Conservation (phyloP, 2,113 vertebrate species). For the Cebidichthys violaceus region DNA sequence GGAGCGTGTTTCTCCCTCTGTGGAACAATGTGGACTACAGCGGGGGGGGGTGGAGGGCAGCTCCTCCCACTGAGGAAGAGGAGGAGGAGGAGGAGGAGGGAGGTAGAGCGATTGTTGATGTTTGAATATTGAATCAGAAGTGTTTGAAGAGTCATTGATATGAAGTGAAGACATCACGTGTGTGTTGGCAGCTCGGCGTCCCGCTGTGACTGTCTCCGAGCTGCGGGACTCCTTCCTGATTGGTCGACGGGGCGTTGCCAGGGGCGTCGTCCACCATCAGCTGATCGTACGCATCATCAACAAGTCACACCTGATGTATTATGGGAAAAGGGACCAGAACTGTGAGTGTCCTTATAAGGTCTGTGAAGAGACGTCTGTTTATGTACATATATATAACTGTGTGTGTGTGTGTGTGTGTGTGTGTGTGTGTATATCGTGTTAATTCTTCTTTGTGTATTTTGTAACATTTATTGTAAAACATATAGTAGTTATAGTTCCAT, state of each 20-base stretch:
- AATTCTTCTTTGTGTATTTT: too few species aligned
- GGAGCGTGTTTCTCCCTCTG: constrained; percentile 79
- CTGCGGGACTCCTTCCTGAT: constrained; percentile 60
- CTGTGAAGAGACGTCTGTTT: not conserved
- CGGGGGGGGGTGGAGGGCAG: constrained; percentile 74
- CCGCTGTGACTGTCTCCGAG: constrained; percentile 30
- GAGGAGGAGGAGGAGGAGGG: constrained; percentile 34
- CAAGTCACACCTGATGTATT: constrained; percentile 82
- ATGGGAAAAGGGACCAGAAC: constrained; percentile 76
- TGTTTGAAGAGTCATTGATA: not conserved
- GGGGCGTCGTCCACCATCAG: constrained; percentile 27
- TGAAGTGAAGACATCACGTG: not conserved
- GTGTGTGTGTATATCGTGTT: too few species aligned
- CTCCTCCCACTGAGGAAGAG: constrained; percentile 47
- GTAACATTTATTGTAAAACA: too few species aligned
- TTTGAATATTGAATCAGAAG: not conserved
- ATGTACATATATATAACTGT: too few species aligned
- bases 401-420: too few species aligned
- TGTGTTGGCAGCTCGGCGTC: constrained; percentile 24
- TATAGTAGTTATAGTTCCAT: too few species aligned
- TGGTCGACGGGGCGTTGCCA: not conserved
- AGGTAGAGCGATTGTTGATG: not conserved
- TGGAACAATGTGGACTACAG: constrained; percentile 82
- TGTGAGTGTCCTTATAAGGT: constrained; percentile 84
- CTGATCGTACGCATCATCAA: constrained; percentile 78